Evolutionary conservation across 2,797 vertebrate genomes (phyloP), one percentile per base, ranked within the genome.

Genomic region (Microchirus variegatus): DNA sequence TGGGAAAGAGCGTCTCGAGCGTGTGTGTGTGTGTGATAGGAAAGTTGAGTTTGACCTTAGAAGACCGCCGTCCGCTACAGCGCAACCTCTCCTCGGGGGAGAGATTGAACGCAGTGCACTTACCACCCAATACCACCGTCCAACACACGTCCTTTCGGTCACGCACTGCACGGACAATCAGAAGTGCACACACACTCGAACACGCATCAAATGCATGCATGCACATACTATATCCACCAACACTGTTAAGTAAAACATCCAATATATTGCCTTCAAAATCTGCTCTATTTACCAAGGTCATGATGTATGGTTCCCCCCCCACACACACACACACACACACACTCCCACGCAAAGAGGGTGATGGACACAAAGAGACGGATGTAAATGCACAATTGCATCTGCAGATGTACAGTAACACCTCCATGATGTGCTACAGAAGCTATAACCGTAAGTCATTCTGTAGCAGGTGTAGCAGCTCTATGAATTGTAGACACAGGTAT

Each of bases 101-200:
- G 37, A 57, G 43, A 50, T 36, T 9, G 58, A 75, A 54, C 75
- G 77, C 10, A 40, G 51, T 78, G 84, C 88, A 88, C 87, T 90
- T 90, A 86, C 59, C 89, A 90, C 84, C 74, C 86, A 19, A 89
- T 89, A 84, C 56, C 72, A 81, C 74, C 69, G 46, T 71, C 47
- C 47, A 73, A 70, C 77, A 72, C 68, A 70, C n/a, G n/a, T 59
- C 53, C 53, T 61, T 63, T 22, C 46, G 64, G 75, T 76, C 61
- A 63, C 51, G 8, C 31, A 4, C 31, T 31, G 31, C 18, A 26
- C 19, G 12, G 22, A 9, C 31, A 31, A 0, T 5, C 22, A 22
- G 22, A 22, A 0, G 55, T 10, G 38, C 22, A 10, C 5, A 26
- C 13, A 60, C 11, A 36, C 15, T 42, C 44, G 16, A 31, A 44